Evolutionary conservation across 2,888 invertebrate species (phyloP).

Genomic region (Aphidoletes aphidimyza): DNA sequence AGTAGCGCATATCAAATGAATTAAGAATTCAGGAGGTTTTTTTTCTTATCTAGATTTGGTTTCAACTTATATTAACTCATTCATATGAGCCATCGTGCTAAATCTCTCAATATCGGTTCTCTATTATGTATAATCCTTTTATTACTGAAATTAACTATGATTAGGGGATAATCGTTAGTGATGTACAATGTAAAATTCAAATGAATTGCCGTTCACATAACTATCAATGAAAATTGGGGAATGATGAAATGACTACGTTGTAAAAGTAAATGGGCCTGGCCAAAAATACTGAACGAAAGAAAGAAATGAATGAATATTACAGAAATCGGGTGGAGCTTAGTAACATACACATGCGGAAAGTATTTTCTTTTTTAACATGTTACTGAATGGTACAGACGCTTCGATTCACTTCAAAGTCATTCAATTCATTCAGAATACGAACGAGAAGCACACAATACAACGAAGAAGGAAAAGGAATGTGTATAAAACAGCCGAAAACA

Average conservation of each 20-base stretch:
- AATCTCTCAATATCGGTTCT: no score
- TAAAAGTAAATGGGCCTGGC: slow-evolving; percentile 43
- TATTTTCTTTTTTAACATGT: background rate
- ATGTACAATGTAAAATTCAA: no score
- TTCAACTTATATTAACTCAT: no score
- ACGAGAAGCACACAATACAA: background rate
- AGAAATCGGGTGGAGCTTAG: slow-evolving; percentile 41
- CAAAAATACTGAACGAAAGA: slow-evolving; percentile 11
- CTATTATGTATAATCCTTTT: no score
- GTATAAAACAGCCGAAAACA: slow-evolving; percentile 29
- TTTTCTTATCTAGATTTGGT: no score
- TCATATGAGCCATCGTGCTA: no score
- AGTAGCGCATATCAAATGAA: no score
- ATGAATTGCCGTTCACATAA: no score
- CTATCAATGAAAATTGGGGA: no score
- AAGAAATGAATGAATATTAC: slow-evolving; percentile 33
- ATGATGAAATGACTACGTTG: slow-evolving; percentile 3
- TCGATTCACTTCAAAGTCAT: background rate
- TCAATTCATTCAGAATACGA: background rate
- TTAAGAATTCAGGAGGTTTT: no score
- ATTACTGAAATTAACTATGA: no score
- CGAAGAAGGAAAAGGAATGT: background rate
- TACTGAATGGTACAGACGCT: background rate
- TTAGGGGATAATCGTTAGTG: no score
- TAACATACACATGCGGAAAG: background rate